A percentile compares a stretch with the other conserved stretches of the same genome.
phyloP scores from a whole-genome alignment of 2,888 invertebrate genomes.

The Erannis defoliaria region DNA sequence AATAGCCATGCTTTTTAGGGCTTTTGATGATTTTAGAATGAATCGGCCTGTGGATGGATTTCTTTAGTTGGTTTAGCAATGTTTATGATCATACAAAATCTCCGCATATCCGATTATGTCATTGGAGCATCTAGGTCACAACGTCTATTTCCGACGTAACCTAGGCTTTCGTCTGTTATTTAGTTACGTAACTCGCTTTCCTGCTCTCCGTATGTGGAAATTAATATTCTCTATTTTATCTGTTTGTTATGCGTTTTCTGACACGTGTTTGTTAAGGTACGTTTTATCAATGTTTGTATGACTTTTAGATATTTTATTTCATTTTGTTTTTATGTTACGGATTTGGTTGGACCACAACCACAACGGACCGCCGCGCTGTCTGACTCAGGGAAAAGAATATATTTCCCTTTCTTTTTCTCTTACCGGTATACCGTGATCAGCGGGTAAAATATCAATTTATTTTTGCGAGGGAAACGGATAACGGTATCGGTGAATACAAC shows the following conservation, averaged over 20 bases:
- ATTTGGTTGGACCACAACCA: too few species aligned
- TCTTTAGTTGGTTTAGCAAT: not conserved
- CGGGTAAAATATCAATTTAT: too few species aligned
- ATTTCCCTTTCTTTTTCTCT: too few species aligned
- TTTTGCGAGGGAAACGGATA: too few species aligned
- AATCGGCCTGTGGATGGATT: not conserved
- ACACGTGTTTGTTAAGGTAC: not conserved
- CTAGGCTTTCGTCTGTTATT: slow-evolving; percentile 44
- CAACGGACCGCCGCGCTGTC: too few species aligned
- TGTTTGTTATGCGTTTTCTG: slow-evolving; percentile 13
- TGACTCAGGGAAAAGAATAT: too few species aligned
- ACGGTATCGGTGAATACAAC: too few species aligned
- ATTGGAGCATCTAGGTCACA: slow-evolving; percentile 24
- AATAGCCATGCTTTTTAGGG: too few species aligned
- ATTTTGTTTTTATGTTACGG: not conserved
- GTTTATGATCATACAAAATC: not conserved
- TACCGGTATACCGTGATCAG: too few species aligned
- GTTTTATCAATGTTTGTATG: not conserved
- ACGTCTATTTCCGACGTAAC: slow-evolving; percentile 48
- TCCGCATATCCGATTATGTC: slow-evolving; percentile 26
- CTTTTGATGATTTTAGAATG: not conserved
- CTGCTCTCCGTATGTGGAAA: slow-evolving; percentile 6
- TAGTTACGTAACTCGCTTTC: slow-evolving; percentile 34
- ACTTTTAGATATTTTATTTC: not conserved
- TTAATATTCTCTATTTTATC: slow-evolving; percentile 20